Base-by-base conservation (phyloP, 1,140 invertebrate genomes). In the Tetramorium simillimum region DNA sequence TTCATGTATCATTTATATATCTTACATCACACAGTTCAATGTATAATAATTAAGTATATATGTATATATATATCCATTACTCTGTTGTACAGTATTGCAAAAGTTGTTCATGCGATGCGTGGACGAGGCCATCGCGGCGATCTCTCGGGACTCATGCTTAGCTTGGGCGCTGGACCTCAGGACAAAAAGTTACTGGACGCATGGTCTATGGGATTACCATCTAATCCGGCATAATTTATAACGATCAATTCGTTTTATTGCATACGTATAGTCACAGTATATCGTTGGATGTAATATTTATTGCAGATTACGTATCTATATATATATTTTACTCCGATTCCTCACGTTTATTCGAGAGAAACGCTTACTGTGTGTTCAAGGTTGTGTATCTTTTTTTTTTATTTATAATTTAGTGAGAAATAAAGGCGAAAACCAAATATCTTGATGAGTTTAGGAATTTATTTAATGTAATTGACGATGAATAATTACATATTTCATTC, bases 161-260 rank as follows among this genome's bases (percentile, higher is more conserved):
- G 93, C 69, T 93, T 95, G 86, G 95, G 95, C 37, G 95, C 94
- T 82, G 95, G 94, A 85, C 90, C 91, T 53, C 94, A 95, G 6
- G 95, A 95, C 81, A 92, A 94, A 90, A 94, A 92, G 51, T 88
- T 95, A 37, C 58, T 95, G 53, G 94, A 95, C 78, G 92, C 93
- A 43, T 95, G 95, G 95, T 95, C 93, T 4, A 93, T 94, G 93
- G 94, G 94, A 72, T 91, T 94, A 65, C 94, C 94, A 72, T 93
- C 94, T 33, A 94, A 94, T 89, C 94, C 94, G 18, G 94, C 94
- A 81, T 94, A 88, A 90, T 80, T 63, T 56, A 67, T 40, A 76
- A 69, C 78, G n/a, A 69, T 86, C 43, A 76, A 89, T 46, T 51
- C 3, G 10, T 63, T 37, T 63, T 65, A 72, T 76, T 65, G 37